phyloP scores from a whole-genome alignment of 2,113 vertebrate species.

The Lonchura striata region DNA sequence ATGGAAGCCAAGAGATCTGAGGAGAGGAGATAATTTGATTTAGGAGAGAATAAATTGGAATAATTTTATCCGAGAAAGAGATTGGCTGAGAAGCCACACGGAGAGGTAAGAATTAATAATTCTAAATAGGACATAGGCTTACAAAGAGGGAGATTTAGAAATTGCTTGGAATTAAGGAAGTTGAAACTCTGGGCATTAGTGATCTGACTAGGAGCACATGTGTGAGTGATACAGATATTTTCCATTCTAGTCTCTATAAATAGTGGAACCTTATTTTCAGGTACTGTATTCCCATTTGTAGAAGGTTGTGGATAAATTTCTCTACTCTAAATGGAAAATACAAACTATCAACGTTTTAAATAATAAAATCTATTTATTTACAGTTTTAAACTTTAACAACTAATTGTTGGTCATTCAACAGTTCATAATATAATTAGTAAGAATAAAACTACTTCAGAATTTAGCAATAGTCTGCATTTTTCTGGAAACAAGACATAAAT shows the following conservation, averaged over 20 bases:
- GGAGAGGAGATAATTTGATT: slow-evolving; percentile 1
- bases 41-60: slow-evolving; percentile 19
- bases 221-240: background rate
- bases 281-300: background rate
- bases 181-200: background rate
- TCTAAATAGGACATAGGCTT: background rate
- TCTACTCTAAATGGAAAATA: background rate
- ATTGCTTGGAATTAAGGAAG: slow-evolving; percentile 1
- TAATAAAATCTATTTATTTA: background rate
- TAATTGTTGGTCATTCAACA: background rate
- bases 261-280: background rate
- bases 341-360: background rate
- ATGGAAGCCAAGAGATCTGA: background rate
- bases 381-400: background rate
- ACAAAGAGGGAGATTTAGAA: background rate
- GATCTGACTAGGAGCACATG: background rate
- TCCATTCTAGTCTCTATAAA: background rate
- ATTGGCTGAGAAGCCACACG: background rate
- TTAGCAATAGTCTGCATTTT: background rate
- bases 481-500: background rate
- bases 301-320: background rate
- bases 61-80: background rate
- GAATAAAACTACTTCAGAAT: background rate
- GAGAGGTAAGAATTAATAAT: background rate
- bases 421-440: background rate